Base-by-base conservation (phyloP, 2,888 invertebrate species). In the Arge pagana region DNA sequence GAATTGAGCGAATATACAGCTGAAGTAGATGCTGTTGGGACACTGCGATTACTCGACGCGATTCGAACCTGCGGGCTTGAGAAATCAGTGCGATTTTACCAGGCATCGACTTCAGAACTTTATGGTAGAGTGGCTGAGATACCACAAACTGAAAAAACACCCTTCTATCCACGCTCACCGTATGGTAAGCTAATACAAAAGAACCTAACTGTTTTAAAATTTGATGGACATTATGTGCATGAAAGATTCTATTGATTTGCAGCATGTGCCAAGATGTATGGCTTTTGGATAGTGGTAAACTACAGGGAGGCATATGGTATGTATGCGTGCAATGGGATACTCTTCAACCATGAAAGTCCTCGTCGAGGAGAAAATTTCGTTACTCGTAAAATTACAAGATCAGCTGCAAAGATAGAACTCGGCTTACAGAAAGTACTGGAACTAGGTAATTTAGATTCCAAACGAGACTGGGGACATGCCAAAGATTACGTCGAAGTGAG, bases 1-100 rank as follows among this genome's bases (percentile, higher is more conserved):
- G 98, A 99, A 71, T 80, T 99, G 55, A 96, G 96, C 67, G 98
- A 99, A 78, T 99, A 99, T 71, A 99, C 99, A 0, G 96, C 98
- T 0, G 96, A 99, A 80, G 96, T 97, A 1, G 96, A 96, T 77
- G 96, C 90, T 0, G 84, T 96, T n/a, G 96, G 97, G 8, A 95
- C 96, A 1, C 80, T 97, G 18, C 82, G 96, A 60, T 79, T 97
- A 24, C 78, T 96, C 43, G 96, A 97, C 73, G 96, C 97, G 0
- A 92, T 97, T 51, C 82, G 93, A 60, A 93, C 93, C 0, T 94
- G 92, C 58, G 89, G 90, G 0, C 79, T 96, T 55, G 90, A 89
- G 63, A 86, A 88, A 48, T 80, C 84, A 15, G 87, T 93, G 0
- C 86, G 83, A 69, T 94, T 96, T 76, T 97, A 97, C 80, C 96